Base-by-base conservation (phyloP, 2,113 vertebrate species). In the Ascaphus truei region DNA sequence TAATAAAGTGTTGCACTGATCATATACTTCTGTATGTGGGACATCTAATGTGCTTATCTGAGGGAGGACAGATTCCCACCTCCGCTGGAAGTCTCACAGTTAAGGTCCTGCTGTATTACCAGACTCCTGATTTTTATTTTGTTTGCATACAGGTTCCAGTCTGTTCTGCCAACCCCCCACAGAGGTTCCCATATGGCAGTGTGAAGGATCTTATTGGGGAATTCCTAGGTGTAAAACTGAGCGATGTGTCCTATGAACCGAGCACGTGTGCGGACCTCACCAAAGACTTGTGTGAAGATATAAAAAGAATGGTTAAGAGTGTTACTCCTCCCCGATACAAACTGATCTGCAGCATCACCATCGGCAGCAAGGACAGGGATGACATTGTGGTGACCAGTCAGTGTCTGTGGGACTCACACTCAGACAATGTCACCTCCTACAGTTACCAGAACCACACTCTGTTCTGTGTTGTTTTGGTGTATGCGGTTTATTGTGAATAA, bases 361-460 rank as follows among this genome's bases (percentile, higher is more conserved):
- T 50, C 0, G 18, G 66, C 4, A 77, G 71, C 50, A 68, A 62
- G 39, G 65, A 56, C 18, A 52, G 11, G 27, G 71, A 79, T 25
- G 55, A 73, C 0, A 1, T 67, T 20, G 13, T 55, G 22, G 55
- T 79, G 39, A 73, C 62, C 33, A 78, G 80, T 18, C 58, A 73
- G 20, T 76, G 64, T 55, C 77, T 76, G 7, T 66, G 67, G 77
- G 73, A 78, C 29, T 50, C 25, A 0, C 30, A 65, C 3, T 25
- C 73, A 13, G 80, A 81, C 22, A 72, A 63, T 7, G 71, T 61
- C 1, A 11, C 47, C 22, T 65, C 72, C 11, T 79, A 71, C 64
- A 65, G 34, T 7, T 2, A 0, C 0, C 27, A 41, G 43, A 82
- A 77, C 62, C 29, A 9, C 13, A 68, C 3, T 1, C 34, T 82